These are phyloP conservation scores for Steatornis caripensis DNA, from an alignment of 2,113 vertebrate species.

Conservation along the genomic window DNA sequence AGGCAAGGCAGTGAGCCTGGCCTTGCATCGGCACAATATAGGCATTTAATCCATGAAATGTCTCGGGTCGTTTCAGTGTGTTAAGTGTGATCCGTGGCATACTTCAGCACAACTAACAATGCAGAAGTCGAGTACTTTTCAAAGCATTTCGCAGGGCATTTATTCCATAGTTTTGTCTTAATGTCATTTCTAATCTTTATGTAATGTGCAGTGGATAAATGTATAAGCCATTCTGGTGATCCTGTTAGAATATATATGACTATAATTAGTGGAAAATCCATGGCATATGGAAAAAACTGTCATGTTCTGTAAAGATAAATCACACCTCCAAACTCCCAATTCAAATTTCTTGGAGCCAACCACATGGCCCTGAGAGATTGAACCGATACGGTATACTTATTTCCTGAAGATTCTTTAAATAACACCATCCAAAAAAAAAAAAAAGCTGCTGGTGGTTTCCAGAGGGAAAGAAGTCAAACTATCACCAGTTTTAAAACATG, in stretches of 20 bases:
- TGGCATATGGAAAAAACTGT: neutral
- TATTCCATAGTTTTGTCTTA: neutral
- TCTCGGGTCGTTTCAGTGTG: neutral
- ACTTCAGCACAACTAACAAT: accelerated
- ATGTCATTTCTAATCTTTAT: neutral
- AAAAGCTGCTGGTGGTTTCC: neutral
- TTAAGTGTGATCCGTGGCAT: neutral
- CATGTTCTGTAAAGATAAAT: neutral
- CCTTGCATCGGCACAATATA: accelerated
- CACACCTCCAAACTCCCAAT: neutral
- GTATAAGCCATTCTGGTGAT: neutral
- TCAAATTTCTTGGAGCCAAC: neutral
- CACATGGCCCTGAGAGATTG: neutral
- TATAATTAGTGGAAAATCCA: neutral
- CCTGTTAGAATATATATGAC: neutral
- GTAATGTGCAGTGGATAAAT: neutral
- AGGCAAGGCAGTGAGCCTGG: neutral
- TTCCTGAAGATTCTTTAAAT: neutral
- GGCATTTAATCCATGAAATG: neutral
- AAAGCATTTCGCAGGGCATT: neutral
- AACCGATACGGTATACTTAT: neutral
- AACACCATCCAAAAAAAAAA: neutral
- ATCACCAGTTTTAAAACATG: neutral
- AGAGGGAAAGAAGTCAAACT: neutral
- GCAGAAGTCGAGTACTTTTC: neutral